Evolutionary conservation across 2,888 invertebrate species (phyloP), one percentile per base, ranked within the genome.

Genomic region (Polydesmus complanatus): DNA sequence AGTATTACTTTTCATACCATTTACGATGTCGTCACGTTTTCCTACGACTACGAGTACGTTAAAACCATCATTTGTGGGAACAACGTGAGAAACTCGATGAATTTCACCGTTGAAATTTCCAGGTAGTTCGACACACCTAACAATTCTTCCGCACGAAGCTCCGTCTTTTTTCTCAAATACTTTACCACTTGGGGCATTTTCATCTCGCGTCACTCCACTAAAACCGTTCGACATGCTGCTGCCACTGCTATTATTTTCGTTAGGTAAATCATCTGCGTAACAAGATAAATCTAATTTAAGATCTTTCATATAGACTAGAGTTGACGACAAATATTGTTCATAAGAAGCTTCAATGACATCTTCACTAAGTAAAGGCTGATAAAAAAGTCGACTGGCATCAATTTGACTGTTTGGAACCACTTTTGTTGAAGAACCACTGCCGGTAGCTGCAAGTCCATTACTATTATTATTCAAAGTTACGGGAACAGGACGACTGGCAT

Each of bases 31-130:
- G 18, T n/a, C 49, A 21, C 37, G 25, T 3, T 22, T 27, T 21
- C 56, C 51, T 69, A 66, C 68, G 11, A 69, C 69, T 2, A 73
- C 73, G 54, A 88, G 72, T 60, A 88, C 69, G 70, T 84, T 83
- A 63, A 79, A 79, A 64, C 83, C 82, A 69, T 85, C 85, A 64
- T 81, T 80, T 0, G 84, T 84, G 0, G 86, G 83, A 62, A 84
- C 69, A 52, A 88, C 78, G 67, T 83, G 82, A 0, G 80, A 79
- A 19, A 84, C 77, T 68, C 75, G 78, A 54, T 81, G 73, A 67
- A 79, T 77, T 51, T 77, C 76, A 60, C 73, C 73, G 22, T 78
- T 71, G 26, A 62, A 56, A 37, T 27, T 49, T 5, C 55, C 54
- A 0, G 60, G 62, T 11, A 62, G 47, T 49, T 62, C 62, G 8